Conservation (phyloP, 2,797 vertebrate species). For the Euphonia xanthogaster region DNA sequence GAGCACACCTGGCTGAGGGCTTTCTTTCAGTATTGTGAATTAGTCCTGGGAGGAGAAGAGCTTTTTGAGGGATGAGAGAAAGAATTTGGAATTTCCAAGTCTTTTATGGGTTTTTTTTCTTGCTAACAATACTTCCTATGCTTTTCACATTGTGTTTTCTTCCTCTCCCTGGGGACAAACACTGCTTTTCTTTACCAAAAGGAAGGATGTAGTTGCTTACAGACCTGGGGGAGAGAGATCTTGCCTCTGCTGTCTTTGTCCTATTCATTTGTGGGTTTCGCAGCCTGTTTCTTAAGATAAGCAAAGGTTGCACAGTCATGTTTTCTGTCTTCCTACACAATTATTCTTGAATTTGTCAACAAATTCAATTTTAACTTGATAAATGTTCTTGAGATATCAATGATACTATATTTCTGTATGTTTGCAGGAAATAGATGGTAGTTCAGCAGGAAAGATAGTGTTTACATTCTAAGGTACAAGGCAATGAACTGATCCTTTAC, state of each 20-base stretch:
- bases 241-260: not conserved
- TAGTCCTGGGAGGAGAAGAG: not conserved
- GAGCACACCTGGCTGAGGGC: not conserved
- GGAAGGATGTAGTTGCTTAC: slow-evolving; percentile 28
- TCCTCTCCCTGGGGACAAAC: slow-evolving; percentile 1
- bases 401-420: not conserved
- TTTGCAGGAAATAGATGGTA: not conserved
- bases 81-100: not conserved
- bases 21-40: not conserved
- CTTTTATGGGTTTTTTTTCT: not conserved
- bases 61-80: not conserved
- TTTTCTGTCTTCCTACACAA: not conserved
- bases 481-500: not conserved
- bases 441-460: not conserved
- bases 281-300: slow-evolving; percentile 44
- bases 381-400: not conserved
- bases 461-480: not conserved
- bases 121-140: not conserved
- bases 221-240: not conserved
- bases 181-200: slow-evolving; percentile 2
- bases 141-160: slow-evolving; percentile 16
- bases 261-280: not conserved
- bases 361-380: not conserved
- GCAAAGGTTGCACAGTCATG: not conserved
- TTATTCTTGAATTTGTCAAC: not conserved